Base-by-base conservation (phyloP, 2,113 vertebrate species). In the Notarius quadriscutis region DNA sequence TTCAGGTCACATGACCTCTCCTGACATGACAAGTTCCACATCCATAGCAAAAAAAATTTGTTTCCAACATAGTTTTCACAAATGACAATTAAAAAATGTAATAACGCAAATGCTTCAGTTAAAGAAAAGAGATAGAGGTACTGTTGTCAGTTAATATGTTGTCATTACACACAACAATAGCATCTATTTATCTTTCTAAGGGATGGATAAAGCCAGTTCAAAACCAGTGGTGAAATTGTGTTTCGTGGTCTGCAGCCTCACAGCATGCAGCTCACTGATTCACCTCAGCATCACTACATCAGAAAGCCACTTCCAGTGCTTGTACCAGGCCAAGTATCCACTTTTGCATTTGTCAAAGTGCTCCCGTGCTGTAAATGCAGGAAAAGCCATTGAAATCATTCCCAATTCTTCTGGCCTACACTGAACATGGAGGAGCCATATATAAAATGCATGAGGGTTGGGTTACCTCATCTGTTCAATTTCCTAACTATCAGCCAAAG, bases 401-500 rank as follows among this genome's bases (percentile, higher is more conserved):
- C 88, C 80, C 80, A 67, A 86, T 90, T 90, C 88, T 92, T 88
- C 7, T 11, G 89, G 86, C 91, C 90, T 91, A 90, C 90, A 89
- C 80, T 48, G 48, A 87, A 60, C 91, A 92, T 80, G 79, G 78
- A 92, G 86, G 89, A 27, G 90, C 92, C 90, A 89, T 93, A 95
- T 95, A 84, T 92, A 95, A 95, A 95, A 94, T 95, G 94, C 92
- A 95, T 94, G 94, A 96, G 91, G 90, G 90, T 92, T 90, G 91
- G 92, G 89, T 89, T 91, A 93, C 89, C 92, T 94, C 94, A 94
- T 95, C 94, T 95, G 94, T 95, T 95, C 95, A 95, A 95, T 96
- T 95, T 94, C 93, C 93, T 91, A 90, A 93, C 93, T 92, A 95
- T 95, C 94, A 95, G 89, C 87, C 85, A 81, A 87, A 93, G 90